Evolutionary conservation across 1,140 invertebrate genomes (phyloP).

Genomic region (Odontomachus brunneus): DNA sequence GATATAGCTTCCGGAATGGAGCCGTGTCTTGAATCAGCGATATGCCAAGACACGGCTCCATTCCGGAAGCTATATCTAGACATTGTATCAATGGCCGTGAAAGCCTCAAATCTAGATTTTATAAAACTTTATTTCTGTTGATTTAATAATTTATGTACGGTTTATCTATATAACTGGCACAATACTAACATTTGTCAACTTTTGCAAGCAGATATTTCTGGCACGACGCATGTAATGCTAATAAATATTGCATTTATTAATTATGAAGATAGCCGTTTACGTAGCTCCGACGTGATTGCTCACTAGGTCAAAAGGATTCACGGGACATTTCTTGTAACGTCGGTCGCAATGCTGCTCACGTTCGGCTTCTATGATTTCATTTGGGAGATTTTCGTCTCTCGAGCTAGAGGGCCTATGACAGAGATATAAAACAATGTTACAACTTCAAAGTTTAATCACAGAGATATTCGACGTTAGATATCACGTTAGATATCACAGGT

Average conservation of each 20-base stretch:
- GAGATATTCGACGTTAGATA: neutral
- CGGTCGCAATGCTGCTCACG: conserved; percentile 78
- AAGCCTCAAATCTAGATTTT: too few species aligned
- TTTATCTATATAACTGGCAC: too few species aligned
- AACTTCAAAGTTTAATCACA: conserved; percentile 1
- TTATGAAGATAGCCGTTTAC: neutral
- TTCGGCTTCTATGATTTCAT: conserved; percentile 82
- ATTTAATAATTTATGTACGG: too few species aligned
- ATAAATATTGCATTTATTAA: neutral
- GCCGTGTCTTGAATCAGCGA: too few species aligned
- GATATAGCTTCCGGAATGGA: too few species aligned
- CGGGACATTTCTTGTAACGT: conserved; percentile 79
- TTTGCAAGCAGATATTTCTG: neutral
- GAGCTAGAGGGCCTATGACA: conserved; percentile 84
- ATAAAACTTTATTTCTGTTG: too few species aligned
- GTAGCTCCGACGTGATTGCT: conserved; percentile 53
- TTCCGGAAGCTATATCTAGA: too few species aligned
- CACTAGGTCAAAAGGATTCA: conserved; percentile 82
- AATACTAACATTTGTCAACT: neutral
- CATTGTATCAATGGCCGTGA: too few species aligned
- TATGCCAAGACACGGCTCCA: too few species aligned
- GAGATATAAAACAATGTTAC: neutral
- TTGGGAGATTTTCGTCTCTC: conserved; percentile 77
- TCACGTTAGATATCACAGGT: too few species aligned
- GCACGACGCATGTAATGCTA: neutral